Evolutionary conservation across 2,113 vertebrate species (phyloP).

Genomic region (Dolichallabes microphthalmus): DNA sequence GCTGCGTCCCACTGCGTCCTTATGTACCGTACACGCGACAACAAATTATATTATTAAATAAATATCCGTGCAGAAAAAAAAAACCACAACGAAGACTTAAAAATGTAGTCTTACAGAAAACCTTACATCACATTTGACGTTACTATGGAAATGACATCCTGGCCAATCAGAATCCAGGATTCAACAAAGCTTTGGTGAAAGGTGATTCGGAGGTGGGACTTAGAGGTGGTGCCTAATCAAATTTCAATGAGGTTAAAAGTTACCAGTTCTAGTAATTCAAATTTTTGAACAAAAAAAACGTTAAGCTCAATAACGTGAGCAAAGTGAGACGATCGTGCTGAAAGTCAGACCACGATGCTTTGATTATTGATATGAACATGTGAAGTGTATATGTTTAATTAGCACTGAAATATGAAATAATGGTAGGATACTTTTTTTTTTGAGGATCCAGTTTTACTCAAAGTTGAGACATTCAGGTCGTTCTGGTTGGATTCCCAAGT

Average conservation of each 20-base stretch:
- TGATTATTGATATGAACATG: not conserved
- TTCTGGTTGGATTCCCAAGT: not conserved
- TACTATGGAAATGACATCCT: not conserved
- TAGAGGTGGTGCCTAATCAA: not conserved
- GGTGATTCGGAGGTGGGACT: not conserved
- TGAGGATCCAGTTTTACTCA: not conserved
- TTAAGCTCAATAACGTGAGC: not conserved
- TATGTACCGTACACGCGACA: no score
- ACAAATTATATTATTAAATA: no score
- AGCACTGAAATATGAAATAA: not conserved
- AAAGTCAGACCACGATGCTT: not conserved
- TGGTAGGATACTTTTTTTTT: not conserved
- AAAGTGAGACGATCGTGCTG: no score
- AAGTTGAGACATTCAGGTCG: not conserved
- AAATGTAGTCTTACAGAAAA: not conserved
- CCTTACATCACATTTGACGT: not conserved
- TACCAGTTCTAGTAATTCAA: not conserved
- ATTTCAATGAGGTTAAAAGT: not conserved
- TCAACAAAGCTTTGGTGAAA: not conserved
- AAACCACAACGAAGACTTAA: rapidly evolving
- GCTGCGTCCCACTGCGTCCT: no score
- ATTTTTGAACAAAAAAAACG: not conserved
- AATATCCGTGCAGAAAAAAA: not conserved
- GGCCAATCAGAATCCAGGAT: not conserved
- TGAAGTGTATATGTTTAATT: not conserved